A percentile compares a stretch with the other conserved stretches of the same genome.
Conservation (phyloP, 2,888 invertebrate species). For the Alsophila aescularia region DNA sequence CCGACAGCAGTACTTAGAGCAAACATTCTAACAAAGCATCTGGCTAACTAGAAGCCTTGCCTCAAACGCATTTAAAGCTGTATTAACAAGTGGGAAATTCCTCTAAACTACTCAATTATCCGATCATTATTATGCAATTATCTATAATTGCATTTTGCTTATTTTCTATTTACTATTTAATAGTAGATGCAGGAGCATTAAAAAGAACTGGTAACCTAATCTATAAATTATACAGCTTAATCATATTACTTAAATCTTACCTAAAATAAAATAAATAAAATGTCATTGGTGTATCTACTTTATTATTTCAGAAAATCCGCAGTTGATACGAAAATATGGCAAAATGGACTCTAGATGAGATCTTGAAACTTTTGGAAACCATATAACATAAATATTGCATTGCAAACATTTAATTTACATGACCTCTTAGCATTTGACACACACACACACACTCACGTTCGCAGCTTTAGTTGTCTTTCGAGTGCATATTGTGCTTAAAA, state of each 20-base stretch:
- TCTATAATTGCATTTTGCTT: slow-evolving; percentile 44
- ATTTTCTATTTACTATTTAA: slow-evolving; percentile 31
- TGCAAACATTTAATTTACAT: background rate
- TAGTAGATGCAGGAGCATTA: no score
- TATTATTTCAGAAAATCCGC: no score
- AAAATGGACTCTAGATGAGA: no score
- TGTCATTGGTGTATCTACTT: no score
- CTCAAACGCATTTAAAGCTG: slow-evolving; percentile 36
- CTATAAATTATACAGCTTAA: no score
- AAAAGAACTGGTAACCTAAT: no score
- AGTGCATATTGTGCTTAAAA: slow-evolving; percentile 78
- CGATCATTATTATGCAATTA: slow-evolving; percentile 48
- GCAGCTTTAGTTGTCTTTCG: slow-evolving; percentile 53
- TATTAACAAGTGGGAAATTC: slow-evolving; percentile 39
- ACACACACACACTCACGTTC: slow-evolving; percentile 37
- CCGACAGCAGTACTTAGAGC: background rate
- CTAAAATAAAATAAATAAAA: no score
- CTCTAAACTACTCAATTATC: slow-evolving; percentile 41
- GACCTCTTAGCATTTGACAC: background rate
- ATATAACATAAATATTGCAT: no score
- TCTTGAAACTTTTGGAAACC: no score
- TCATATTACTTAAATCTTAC: no score
- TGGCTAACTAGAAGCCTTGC: slow-evolving; percentile 24
- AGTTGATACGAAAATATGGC: no score
- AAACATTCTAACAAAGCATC: slow-evolving; percentile 3